A percentile compares a stretch with the other conserved stretches of the same genome.
Conservation (phyloP, 2,113 vertebrate species). For the Urocynchramus pylzowi region DNA sequence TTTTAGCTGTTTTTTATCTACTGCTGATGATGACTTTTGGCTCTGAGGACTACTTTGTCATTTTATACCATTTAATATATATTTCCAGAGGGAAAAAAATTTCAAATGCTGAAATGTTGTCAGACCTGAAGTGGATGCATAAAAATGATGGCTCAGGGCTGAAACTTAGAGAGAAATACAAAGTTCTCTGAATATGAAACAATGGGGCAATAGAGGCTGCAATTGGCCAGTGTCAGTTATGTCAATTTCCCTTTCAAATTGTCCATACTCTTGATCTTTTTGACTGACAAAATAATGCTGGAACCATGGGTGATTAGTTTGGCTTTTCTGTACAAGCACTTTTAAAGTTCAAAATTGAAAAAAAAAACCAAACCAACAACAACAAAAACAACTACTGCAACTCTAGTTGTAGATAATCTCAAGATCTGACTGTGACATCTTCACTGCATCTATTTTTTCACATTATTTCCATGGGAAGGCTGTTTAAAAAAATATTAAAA, state of each 20-base stretch:
- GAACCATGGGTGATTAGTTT: neutral
- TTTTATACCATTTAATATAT: neutral
- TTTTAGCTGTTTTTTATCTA: neutral
- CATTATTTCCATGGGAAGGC: neutral
- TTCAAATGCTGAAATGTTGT: neutral
- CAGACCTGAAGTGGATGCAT: neutral
- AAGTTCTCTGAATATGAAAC: neutral
- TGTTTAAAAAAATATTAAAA: neutral
- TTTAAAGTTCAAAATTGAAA: neutral
- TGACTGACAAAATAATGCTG: neutral
- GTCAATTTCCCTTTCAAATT: neutral
- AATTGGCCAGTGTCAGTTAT: neutral
- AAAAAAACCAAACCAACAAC: neutral
- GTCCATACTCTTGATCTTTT: neutral
- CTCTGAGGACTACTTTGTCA: neutral
- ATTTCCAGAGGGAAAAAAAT: neutral
- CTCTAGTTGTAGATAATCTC: neutral
- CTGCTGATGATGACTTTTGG: neutral
- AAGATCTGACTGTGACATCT: neutral
- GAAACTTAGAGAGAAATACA: neutral
- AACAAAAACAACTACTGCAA: neutral
- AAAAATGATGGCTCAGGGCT: neutral
- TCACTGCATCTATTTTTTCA: neutral
- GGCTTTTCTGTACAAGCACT: neutral
- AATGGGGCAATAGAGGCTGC: accelerated